Evolutionary conservation across 2,888 invertebrate genomes (phyloP), one percentile per base, ranked within the genome.

Genomic region (Caenorhabditis sp.): DNA sequence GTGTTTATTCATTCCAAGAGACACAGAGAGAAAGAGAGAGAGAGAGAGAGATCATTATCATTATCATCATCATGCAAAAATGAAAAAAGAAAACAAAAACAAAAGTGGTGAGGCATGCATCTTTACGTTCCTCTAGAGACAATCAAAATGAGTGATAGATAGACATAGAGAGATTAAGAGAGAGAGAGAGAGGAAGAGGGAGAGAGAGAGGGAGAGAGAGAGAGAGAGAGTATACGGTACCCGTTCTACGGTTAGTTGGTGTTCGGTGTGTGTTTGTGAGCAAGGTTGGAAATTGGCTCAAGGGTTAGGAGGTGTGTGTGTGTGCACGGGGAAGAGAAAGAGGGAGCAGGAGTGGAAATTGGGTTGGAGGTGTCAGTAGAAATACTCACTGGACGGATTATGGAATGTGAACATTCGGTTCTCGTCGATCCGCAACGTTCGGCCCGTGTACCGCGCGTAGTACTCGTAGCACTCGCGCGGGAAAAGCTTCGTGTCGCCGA

Each of bases 371-470:
- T 27, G 20, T 35, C 41, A 61, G 53, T 66, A 61, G 58, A 73
- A 71, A 26, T 72, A 86, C 87, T 85, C 71, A 88, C 88, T 88
- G 61, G 87, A 84, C 43, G 88, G 88, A 70, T 85, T 86, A 46
- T 89, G 87, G 90, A 95, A 95, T 85, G 95, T 95, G 91, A 95
- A 95, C 87, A 95, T 95, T 95, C 95, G 95, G 90, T 95, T 95
- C 90, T 95, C 95, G 91, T 94, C 94, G 58, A 96, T 95, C 87
- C 95, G 93, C 80, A 96, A 91, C 82, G 96, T 95, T 63, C 95
- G 92, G 0, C 96, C 96, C 20, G 95, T 96, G 70, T 96, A 95
- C 39, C 95, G 92, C 26, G 95, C 95, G 90, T 96, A 96, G 90
- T 94, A 96, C 90, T 95, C 95, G 90, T 96, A 96, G 91, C 88